Conservation (phyloP, 2,113 vertebrate genomes). For the Chamaea fasciata region DNA sequence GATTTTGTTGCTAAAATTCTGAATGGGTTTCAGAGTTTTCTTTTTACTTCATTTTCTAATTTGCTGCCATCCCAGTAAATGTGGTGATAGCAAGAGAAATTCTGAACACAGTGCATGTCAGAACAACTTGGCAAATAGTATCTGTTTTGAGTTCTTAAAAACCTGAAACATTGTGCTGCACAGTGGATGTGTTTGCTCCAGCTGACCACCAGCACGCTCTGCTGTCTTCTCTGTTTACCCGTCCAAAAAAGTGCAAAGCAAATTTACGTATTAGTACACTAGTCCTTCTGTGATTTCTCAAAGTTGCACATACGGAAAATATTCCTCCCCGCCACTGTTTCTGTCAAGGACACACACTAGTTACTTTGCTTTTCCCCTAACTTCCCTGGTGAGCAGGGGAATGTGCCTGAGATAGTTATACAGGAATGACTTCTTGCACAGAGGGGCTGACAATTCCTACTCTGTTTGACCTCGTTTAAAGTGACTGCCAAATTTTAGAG, state of each 20-base stretch:
- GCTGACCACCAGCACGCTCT: background rate
- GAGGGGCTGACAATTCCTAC: background rate
- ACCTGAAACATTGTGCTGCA: background rate
- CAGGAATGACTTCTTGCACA: background rate
- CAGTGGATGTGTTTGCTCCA: background rate
- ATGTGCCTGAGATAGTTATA: background rate
- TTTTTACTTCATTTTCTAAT: background rate
- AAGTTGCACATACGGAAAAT: constrained; percentile 21
- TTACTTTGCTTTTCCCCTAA: background rate
- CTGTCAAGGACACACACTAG: background rate
- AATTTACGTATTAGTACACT: background rate
- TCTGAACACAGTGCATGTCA: background rate
- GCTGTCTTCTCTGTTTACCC: background rate
- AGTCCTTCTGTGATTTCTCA: background rate
- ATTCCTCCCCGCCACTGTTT: background rate
- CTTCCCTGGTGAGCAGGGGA: background rate
- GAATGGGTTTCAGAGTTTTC: background rate
- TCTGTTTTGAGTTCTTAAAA: background rate
- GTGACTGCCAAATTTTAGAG: background rate
- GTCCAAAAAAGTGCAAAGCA: background rate
- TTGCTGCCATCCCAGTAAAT: background rate
- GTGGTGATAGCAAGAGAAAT: background rate
- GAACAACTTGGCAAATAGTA: background rate
- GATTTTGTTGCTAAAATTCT: background rate
- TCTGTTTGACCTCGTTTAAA: constrained; percentile 5